Evolutionary conservation across 2,113 vertebrate genomes (phyloP).

Genomic region (Antechinus stuartii): DNA sequence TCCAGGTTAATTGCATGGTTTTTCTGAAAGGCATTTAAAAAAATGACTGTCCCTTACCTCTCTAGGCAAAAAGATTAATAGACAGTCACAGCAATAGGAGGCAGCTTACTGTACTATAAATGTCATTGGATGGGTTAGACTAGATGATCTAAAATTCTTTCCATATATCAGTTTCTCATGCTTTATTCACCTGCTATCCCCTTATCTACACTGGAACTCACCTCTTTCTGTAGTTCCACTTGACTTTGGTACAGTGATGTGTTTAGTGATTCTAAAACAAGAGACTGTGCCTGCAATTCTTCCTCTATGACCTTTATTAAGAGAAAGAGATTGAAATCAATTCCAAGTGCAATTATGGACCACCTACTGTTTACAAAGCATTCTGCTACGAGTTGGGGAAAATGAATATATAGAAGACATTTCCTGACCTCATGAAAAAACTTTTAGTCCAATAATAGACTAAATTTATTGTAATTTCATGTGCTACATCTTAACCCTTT

Average conservation of each 20-base stretch:
- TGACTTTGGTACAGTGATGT: slow-evolving; percentile 71
- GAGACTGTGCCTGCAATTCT: slow-evolving; percentile 74
- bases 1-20: slow-evolving; percentile 56
- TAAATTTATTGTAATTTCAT: neutral
- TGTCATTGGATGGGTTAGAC: neutral
- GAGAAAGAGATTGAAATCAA: slow-evolving; percentile 16
- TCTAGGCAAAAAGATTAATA: neutral
- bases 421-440: neutral
- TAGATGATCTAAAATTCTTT: neutral
- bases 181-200: neutral
- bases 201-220: slow-evolving; percentile 36
- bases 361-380: neutral
- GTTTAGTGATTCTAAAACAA: slow-evolving; percentile 75
- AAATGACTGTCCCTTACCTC: neutral
- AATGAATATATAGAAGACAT: neutral
- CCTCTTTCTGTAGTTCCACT: slow-evolving; percentile 76
- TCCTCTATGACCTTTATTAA: slow-evolving; percentile 69
- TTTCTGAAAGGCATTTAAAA: slow-evolving; percentile 77
- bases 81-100: neutral
- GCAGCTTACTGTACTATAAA: neutral
- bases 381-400: neutral
- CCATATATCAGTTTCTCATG: neutral
- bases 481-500: neutral
- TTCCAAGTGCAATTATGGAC: neutral
- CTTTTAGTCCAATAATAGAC: neutral